phyloP scores from a whole-genome alignment of 1,140 invertebrate genomes.

The Anastatus disparis region DNA sequence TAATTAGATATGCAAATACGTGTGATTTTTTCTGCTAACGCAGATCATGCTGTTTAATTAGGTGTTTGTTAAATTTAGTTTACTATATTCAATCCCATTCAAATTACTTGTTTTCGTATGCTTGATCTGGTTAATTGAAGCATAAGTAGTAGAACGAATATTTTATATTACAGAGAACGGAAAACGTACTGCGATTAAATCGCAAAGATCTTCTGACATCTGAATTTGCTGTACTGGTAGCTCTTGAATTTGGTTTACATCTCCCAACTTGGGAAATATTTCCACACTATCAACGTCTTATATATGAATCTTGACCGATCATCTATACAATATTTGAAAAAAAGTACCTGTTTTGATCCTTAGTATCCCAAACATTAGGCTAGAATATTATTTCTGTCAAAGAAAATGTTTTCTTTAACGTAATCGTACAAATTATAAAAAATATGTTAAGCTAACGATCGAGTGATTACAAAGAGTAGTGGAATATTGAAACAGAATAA shows the following conservation, averaged over 20 bases:
- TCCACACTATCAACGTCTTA: conserved; percentile 93
- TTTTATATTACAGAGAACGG: conserved; percentile 78
- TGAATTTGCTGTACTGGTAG: conserved; percentile 94
- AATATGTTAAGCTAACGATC: too few species aligned
- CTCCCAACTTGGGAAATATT: conserved; percentile 90
- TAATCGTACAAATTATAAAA: too few species aligned
- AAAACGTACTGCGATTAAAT: conserved; percentile 89
- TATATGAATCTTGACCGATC: conserved; percentile 83
- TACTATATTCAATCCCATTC: too few species aligned
- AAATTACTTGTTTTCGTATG: too few species aligned
- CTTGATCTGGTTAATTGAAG: too few species aligned
- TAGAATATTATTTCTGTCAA: conserved; percentile 7
- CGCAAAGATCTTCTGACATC: conserved; percentile 90
- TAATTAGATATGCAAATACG: too few species aligned
- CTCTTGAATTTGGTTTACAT: conserved; percentile 93
- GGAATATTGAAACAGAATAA: too few species aligned
- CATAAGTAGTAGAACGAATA: too few species aligned
- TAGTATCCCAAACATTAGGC: conserved; percentile 4
- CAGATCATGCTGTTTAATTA: too few species aligned
- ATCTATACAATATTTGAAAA: conserved; percentile 25
- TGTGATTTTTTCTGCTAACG: too few species aligned
- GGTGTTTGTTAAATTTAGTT: too few species aligned
- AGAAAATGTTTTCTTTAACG: background rate
- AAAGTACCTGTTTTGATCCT: conserved; percentile 33
- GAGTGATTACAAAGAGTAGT: too few species aligned